Evolutionary conservation across 2,797 vertebrate species (phyloP), one percentile per base, ranked within the genome.

Genomic region (Sus cebifrons): DNA sequence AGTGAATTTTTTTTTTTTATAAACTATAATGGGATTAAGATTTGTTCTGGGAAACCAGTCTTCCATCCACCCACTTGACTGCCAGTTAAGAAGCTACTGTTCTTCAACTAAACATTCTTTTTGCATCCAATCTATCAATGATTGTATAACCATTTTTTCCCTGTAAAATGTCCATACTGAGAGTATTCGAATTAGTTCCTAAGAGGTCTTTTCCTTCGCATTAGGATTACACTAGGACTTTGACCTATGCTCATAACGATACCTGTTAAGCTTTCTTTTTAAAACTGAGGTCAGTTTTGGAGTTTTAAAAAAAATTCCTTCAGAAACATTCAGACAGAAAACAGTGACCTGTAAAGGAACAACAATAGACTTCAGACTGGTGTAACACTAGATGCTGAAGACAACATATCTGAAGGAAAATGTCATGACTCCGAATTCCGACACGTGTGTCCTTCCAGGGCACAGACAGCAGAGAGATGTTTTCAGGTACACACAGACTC

Each of bases 21-120:
- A 95, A 96, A 93, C 44, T 71, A 1, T 52, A 85, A 27, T 88
- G 49, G 49, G 86, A 93, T 95, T 92, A 92, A 94, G 58, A 89
- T 83, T 75, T 89, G 67, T 94, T 93, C 96, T 90, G 29, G 58
- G 74, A 84, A 94, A 86, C 49, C 90, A 79, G 84, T 70, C 86
- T 91, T 85, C 82, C 62, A 78, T 70, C 93, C 75, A 87, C 95
- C 88, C 78, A 52, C 82, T 74, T 96, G 62, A 85, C 65, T 94
- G 94, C 91, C 96, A 97, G 96, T 97, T 95, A 96, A 77, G 74
- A 94, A 92, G 95, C 81, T 29, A 44, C 88, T 92, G 82, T 96
- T 97, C 92, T 96, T 93, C 70, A 93, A 27, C 71, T 93, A 92
- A 97, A 83, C 25, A 62, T 95, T 90, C 62, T 73, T 96, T 94